phyloP scores from a whole-genome alignment of 2,797 vertebrate genomes.

The Haliaeetus vocifer region DNA sequence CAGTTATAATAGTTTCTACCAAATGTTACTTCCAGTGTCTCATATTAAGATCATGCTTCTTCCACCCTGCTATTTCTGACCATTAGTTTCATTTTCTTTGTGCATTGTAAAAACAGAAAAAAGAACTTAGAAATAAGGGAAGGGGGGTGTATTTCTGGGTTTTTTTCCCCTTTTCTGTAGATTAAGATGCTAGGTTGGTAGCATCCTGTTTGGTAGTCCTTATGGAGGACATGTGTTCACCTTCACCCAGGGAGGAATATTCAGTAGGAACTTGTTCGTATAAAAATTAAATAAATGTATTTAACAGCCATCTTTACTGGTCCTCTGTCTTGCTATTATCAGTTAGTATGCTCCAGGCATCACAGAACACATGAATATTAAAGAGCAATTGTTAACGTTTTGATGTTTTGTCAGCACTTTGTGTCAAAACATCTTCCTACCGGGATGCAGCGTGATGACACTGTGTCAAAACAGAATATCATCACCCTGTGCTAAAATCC shows the following conservation, averaged over 20 bases:
- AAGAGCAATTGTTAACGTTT: conserved; percentile 44
- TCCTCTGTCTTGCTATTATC: neutral
- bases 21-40: neutral
- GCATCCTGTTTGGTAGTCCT: neutral
- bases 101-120: neutral
- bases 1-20: neutral
- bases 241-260: neutral
- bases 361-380: conserved; percentile 47
- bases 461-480: conserved; percentile 54
- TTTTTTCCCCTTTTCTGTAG: neutral
- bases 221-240: neutral
- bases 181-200: neutral
- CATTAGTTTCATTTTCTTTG: neutral
- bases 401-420: conserved; percentile 60
- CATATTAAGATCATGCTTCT: neutral
- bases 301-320: neutral
- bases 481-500: neutral
- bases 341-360: conserved; percentile 24
- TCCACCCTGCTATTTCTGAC: neutral
- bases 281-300: neutral
- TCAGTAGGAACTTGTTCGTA: neutral
- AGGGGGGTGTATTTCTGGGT: neutral
- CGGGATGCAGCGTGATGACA: conserved; percentile 23
- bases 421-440: conserved; percentile 58
- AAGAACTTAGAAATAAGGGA: neutral